A percentile compares a stretch with the other conserved stretches of the same genome.
Conservation (phyloP, 2,113 vertebrate genomes). For the Aegotheles bennettii region DNA sequence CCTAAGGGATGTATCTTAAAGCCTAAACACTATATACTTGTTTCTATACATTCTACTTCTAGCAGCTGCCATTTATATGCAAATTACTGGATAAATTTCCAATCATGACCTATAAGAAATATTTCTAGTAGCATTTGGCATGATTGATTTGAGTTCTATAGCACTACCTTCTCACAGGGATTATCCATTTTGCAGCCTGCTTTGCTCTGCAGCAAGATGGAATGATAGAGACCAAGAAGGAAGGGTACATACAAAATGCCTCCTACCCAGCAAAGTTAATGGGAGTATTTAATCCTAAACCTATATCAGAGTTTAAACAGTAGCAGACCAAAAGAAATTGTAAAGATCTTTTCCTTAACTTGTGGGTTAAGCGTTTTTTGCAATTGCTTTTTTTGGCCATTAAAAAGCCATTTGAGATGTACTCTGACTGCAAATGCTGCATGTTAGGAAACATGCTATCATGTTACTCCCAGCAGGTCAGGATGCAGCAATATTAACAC, state of each 20-base stretch:
- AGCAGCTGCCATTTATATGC: conserved; percentile 63
- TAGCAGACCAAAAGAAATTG: neutral
- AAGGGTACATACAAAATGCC: neutral
- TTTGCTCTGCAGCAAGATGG: conserved; percentile 22
- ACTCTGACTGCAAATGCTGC: neutral
- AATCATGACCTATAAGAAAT: conserved; percentile 51
- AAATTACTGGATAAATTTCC: conserved; percentile 65
- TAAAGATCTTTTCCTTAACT: neutral
- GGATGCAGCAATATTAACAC: conserved; percentile 15
- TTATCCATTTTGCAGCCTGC: conserved; percentile 46
- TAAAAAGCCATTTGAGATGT: neutral
- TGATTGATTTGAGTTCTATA: conserved; percentile 51
- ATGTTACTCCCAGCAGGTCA: conserved; percentile 5
- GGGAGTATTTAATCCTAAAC: conserved; percentile 9
- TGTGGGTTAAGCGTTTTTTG: neutral
- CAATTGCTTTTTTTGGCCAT: neutral
- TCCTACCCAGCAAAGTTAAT: neutral
- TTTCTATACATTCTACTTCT: conserved; percentile 31
- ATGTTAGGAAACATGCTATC: neutral
- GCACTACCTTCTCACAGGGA: neutral
- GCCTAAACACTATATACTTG: neutral
- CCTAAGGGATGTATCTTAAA: conserved; percentile 9
- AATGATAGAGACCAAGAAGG: conserved; percentile 1
- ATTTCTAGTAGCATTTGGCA: conserved; percentile 39
- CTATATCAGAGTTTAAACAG: neutral